Conservation (phyloP, 2,888 invertebrate species). For the Cheilosia vulpina region DNA sequence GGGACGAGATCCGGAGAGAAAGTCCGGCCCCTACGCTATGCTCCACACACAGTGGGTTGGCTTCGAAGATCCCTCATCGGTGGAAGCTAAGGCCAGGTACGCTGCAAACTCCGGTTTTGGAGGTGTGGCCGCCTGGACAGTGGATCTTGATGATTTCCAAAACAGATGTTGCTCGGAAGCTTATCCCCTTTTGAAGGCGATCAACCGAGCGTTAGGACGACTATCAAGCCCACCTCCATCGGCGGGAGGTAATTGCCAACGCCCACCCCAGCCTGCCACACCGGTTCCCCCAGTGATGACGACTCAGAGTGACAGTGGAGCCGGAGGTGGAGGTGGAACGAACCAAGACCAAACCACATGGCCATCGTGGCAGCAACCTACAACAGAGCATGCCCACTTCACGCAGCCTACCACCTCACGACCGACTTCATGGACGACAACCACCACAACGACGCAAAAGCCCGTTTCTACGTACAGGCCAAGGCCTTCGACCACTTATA, state of each 20-base stretch:
- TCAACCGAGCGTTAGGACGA: slow-evolving; percentile 90
- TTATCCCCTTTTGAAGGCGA: slow-evolving; percentile 90
- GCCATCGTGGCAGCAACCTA: slow-evolving; percentile 79
- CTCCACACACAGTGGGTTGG: slow-evolving; percentile 94
- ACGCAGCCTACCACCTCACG: slow-evolving; percentile 81
- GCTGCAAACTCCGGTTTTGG: slow-evolving; percentile 89
- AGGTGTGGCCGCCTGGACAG: slow-evolving; percentile 94
- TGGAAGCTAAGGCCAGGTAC: slow-evolving; percentile 90
- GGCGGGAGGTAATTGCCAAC: slow-evolving; percentile 86
- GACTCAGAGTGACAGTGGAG: slow-evolving; percentile 86
- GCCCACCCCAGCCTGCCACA: slow-evolving; percentile 89
- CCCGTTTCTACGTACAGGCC: slow-evolving; percentile 55
- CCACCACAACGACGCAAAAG: slow-evolving; percentile 83
- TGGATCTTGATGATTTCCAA: slow-evolving; percentile 94
- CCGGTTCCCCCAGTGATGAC: slow-evolving; percentile 91
- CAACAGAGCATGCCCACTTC: slow-evolving; percentile 79
- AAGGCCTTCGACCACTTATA: slow-evolving; percentile 57
- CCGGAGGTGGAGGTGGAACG: slow-evolving; percentile 69
- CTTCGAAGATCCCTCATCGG: slow-evolving; percentile 92
- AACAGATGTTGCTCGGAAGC: slow-evolving; percentile 93
- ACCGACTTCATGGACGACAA: slow-evolving; percentile 77
- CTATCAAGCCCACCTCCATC: slow-evolving; percentile 85
- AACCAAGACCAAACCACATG: slow-evolving; percentile 81
- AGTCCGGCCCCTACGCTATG: slow-evolving; percentile 89
- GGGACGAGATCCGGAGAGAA: slow-evolving; percentile 86